Base-by-base conservation (phyloP, 2,797 vertebrate genomes). In the Hirundo rustica region DNA sequence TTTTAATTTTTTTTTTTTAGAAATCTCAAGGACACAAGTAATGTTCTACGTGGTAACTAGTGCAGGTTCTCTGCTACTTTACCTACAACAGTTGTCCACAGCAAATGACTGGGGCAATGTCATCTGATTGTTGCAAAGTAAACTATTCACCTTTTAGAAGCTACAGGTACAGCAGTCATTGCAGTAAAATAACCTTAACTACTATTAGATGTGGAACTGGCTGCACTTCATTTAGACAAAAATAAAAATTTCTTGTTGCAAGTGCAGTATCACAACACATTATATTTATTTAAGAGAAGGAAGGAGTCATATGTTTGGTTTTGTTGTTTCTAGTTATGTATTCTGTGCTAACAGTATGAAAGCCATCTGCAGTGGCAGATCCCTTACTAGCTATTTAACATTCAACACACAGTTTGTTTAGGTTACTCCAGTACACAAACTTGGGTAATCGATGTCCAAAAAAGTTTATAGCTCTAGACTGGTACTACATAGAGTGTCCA, bases 1-100 rank as follows among this genome's bases (percentile, higher is more conserved):
- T 60, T 38, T 26, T 1, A 23, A 23, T 2, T 36, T 44, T 34
- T 50, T 38, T 38, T 47, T 34, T 51, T 30, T 6, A 34, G 32
- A 34, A 62, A 20, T 72, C 36, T 82, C 3, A 34, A 67, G 36
- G 44, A 66, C 40, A 48, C 58, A 54, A 66, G 20, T 47, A 45
- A 60, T 32, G 20, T 32, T 73, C 58, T 54, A 38, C 13, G 4
- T 9, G 1, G 40, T 55, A 73, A 70, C 22, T 11, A 13, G 3
- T n/a, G n/a, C 30, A 78, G 51, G 13, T 66, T 82, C 40, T 89
- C 85, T 71, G 26, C 55, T 71, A 45, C n/a, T 85, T 72, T 47
- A 60, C 29, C 34, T 68, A 29, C 11, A 50, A 9, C 0, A 2
- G 7, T 23, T 48, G 22, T 60, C 40, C 65, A 4, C 0, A 36